Base-by-base conservation (phyloP, 2,888 invertebrate species). In the Andrena camellia region DNA sequence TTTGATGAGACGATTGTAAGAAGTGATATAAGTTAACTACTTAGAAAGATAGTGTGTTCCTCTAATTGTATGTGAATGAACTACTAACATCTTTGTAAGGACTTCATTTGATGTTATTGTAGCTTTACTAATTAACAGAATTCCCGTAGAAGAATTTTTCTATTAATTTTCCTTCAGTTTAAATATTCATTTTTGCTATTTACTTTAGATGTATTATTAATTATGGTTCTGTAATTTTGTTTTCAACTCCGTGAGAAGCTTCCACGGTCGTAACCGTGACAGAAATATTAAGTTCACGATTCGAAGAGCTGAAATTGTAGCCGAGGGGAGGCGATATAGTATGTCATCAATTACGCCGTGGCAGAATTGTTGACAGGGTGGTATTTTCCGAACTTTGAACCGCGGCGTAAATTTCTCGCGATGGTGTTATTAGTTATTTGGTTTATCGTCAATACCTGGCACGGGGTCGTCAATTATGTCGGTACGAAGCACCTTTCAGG, bases 381-480 rank as follows among this genome's bases (percentile, higher is more conserved):
- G 72, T 76, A 76, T 76, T 77, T 77, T 64, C 71, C 67, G 52
- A 76, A 77, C 35, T 72, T 68, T 35, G 50, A 42, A 57, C 57
- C 23, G n/a, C 63, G 29, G 20, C 23, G 62, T 29, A 68, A 72
- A 68, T 71, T 77, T 62, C 80, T 67, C 69, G 42, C 42, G 26
- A 23, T 69, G 67, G 31, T 42, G 26, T 67, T 57, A 76, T 75
- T 80, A 80, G 71, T 76, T 80, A 68, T 79, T 74, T 66, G 54
- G 66, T 52, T 64, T 31, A 33, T 52, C 62, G 63, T 63, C 73
- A 68, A 54, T 67, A 29, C 72, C 20, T 33, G 31, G 10, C 62
- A 50, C 63, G n/a, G 33, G 35, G 62, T 77, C 64, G 68, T 81
- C 64, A 69, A 77, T 81, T 72, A 72, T 42, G 59, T 50, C 10